Evolutionary conservation across 2,888 invertebrate genomes (phyloP).

Genomic region (Drosophila emarginata): DNA sequence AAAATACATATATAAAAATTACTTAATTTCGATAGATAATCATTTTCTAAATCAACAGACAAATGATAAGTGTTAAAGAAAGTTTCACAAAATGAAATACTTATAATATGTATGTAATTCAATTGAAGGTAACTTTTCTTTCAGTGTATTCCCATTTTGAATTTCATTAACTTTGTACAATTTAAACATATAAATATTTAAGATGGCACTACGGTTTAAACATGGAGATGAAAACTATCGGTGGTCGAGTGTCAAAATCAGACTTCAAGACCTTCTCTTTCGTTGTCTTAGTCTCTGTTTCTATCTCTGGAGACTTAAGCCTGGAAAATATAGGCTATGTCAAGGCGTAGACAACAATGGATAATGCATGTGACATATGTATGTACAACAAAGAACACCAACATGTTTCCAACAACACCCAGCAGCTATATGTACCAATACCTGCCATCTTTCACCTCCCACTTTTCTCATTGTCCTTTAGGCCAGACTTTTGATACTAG

Average conservation of each 20-base stretch:
- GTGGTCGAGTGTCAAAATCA: slow-evolving; percentile 12
- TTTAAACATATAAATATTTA: slow-evolving; percentile 7
- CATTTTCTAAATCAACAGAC: neutral
- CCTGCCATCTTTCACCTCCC: neutral
- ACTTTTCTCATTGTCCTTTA: neutral
- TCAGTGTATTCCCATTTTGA: neutral
- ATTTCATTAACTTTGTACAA: neutral
- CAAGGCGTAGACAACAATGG: slow-evolving; percentile 40
- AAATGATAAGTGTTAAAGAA: neutral
- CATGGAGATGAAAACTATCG: neutral
- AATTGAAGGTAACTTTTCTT: neutral
- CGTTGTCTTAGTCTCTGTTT: neutral
- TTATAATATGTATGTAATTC: no score
- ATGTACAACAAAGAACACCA: slow-evolving; percentile 18
- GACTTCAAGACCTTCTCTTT: neutral
- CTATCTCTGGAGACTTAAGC: neutral
- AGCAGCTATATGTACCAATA: neutral
- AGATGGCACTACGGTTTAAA: neutral
- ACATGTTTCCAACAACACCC: slow-evolving; percentile 1
- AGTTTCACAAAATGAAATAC: neutral
- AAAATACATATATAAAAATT: no score
- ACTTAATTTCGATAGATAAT: no score
- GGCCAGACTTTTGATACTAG: neutral
- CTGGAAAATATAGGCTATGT: slow-evolving; percentile 3
- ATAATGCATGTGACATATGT: slow-evolving; percentile 38